Evolutionary conservation across 2,888 invertebrate species (phyloP).

Genomic region (Trichogramma dendrolimi): DNA sequence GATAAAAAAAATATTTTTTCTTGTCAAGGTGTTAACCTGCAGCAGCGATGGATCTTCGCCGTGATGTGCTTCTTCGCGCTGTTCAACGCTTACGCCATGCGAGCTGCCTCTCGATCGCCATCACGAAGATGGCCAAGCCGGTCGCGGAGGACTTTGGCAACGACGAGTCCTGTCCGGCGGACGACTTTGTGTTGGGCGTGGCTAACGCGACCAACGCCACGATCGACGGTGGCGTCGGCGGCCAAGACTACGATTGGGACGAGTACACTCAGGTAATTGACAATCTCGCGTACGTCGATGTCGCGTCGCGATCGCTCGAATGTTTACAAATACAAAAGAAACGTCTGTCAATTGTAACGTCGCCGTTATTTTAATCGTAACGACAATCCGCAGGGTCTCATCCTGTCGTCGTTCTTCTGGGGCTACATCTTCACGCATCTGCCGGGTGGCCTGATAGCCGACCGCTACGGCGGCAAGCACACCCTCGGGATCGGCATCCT

Average conservation of each 20-base stretch:
- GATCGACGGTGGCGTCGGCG: neutral
- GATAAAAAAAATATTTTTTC: constrained; percentile 5
- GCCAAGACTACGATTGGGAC: constrained; percentile 19
- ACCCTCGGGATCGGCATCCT: constrained; percentile 77
- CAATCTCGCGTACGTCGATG: neutral
- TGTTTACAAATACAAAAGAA: neutral
- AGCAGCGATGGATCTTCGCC: constrained; percentile 49
- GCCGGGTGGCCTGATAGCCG: constrained; percentile 77
- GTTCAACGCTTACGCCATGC: constrained; percentile 72
- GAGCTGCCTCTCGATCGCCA: constrained; percentile 69
- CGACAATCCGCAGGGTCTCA: constrained; percentile 63
- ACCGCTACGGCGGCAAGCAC: constrained; percentile 83
- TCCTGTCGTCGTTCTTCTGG: constrained; percentile 79
- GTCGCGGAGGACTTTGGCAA: constrained; percentile 4
- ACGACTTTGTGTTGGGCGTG: neutral
- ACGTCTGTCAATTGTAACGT: neutral
- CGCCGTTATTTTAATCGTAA: neutral
- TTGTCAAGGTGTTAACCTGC: constrained; percentile 31
- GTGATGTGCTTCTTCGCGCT: constrained; percentile 70
- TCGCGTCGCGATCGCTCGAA: neutral
- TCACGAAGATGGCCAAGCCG: constrained; percentile 64
- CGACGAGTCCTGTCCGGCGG: constrained; percentile 23
- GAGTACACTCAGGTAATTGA: constrained; percentile 25
- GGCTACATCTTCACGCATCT: constrained; percentile 80
- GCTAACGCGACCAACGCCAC: constrained; percentile 9